A percentile compares a stretch with the other conserved stretches of the same genome.
Conservation (phyloP, 1,140 invertebrate genomes). For the Bombus affinis region DNA sequence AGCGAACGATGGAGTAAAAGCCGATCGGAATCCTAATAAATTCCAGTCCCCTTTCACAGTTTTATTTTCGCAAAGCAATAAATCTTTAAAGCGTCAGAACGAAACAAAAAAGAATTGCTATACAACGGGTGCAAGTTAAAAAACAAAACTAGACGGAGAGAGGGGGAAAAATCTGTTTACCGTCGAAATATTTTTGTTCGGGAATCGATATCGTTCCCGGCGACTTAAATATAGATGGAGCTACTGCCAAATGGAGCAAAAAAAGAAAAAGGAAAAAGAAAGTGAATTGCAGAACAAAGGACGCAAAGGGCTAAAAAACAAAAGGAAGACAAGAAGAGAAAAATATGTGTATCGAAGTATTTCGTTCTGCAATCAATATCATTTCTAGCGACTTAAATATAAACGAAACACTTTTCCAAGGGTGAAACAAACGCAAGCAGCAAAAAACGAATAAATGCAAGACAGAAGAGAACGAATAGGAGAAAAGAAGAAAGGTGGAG, state of each 20-base stretch:
- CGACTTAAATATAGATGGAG: too few relatives aligned
- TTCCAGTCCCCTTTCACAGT: neutral
- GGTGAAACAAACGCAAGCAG: neutral
- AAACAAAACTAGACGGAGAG: neutral
- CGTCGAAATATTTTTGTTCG: conserved; percentile 23
- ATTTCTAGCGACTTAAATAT: conserved; percentile 26
- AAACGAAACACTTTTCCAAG: neutral
- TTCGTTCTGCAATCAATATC: conserved; percentile 29
- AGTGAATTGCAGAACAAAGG: neutral
- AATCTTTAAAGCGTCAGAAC: conserved; percentile 9
- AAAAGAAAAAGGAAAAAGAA: neutral
- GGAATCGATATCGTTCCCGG: too few relatives aligned
- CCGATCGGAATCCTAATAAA: conserved; percentile 7
- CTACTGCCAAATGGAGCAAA: too few relatives aligned
- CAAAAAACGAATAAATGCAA: neutral
- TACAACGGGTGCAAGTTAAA: too few relatives aligned
- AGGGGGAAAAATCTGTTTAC: neutral
- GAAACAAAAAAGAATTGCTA: neutral
- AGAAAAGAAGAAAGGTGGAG: neutral
- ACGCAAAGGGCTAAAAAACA: neutral
- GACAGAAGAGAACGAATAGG: neutral
- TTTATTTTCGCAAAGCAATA: neutral
- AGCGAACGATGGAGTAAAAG: neutral
- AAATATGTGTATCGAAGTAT: conserved; percentile 17
- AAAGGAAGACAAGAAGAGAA: neutral